These are phyloP conservation scores for Callosobruchus maculatus DNA, from an alignment of 2,888 invertebrate genomes.

Conservation along the genomic window DNA sequence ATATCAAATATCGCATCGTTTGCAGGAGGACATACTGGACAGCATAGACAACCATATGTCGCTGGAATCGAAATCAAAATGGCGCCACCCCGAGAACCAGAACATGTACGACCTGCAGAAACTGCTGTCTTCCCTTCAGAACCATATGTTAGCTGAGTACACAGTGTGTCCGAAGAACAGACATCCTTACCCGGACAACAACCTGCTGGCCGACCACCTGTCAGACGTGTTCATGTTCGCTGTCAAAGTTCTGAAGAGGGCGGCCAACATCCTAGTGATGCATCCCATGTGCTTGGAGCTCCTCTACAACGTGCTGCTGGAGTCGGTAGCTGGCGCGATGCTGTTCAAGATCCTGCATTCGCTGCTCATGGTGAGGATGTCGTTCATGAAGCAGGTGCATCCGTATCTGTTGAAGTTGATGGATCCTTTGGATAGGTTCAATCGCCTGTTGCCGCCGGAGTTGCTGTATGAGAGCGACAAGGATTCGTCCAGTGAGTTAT, in stretches of 20 bases:
- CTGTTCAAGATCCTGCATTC: conserved; percentile 56
- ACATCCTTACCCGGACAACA: conserved; percentile 16
- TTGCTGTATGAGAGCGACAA: conserved; percentile 40
- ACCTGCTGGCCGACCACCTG: conserved; percentile 38
- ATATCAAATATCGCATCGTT: not conserved
- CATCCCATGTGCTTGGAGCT: conserved; percentile 45
- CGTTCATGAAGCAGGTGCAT: conserved; percentile 42
- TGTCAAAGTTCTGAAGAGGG: conserved; percentile 39
- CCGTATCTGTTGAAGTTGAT: conserved; percentile 45
- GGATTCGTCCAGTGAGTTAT: conserved; percentile 32
- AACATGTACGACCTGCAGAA: conserved; percentile 50
- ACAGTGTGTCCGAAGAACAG: conserved; percentile 22
- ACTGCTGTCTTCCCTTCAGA: conserved; percentile 57
- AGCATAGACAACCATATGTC: conserved; percentile 37
- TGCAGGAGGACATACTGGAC: conserved; percentile 40
- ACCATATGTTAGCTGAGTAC: conserved; percentile 57
- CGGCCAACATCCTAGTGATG: conserved; percentile 40
- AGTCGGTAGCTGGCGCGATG: conserved; percentile 58
- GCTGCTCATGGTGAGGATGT: conserved; percentile 53
- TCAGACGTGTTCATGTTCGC: conserved; percentile 39
- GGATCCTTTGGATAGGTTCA: conserved; percentile 46
- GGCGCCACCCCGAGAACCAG: conserved; percentile 37
- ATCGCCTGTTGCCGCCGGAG: conserved; percentile 44
- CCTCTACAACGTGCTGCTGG: conserved; percentile 51
- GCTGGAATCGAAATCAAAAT: conserved; percentile 32